Conservation (phyloP, 2,888 invertebrate species). For the Mesoligia furuncula region DNA sequence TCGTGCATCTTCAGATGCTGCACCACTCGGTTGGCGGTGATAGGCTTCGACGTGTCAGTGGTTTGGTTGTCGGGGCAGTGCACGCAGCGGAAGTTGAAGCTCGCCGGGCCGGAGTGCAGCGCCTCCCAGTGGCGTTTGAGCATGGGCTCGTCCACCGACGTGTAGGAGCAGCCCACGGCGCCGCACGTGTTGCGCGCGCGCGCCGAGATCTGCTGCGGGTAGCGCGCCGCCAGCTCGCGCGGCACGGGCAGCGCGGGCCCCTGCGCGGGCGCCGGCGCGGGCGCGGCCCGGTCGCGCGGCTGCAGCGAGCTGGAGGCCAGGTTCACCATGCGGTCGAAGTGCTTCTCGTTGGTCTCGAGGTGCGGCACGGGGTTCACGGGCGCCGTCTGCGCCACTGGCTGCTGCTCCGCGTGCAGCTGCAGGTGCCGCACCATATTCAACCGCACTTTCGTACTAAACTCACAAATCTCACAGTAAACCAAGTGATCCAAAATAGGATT, state of each 20-base stretch:
- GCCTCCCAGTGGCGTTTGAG: slow-evolving; percentile 93
- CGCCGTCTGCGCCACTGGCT: slow-evolving; percentile 92
- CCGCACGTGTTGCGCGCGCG: slow-evolving; percentile 93
- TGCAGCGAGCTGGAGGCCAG: slow-evolving; percentile 93
- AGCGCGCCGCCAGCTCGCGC: slow-evolving; percentile 72
- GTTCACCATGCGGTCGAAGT: slow-evolving; percentile 96
- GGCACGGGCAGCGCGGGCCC: slow-evolving; percentile 63
- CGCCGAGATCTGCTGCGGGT: slow-evolving; percentile 89
- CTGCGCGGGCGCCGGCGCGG: slow-evolving; percentile 75
- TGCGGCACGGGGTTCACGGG: slow-evolving; percentile 96
- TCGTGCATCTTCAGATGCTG: slow-evolving; percentile 95
- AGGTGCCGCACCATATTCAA: slow-evolving; percentile 94
- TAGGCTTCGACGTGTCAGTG: slow-evolving; percentile 83
- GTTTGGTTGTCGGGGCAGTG: slow-evolving; percentile 92
- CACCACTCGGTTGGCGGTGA: slow-evolving; percentile 91
- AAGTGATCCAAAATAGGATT: slow-evolving; percentile 91
- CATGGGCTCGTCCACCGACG: slow-evolving; percentile 93
- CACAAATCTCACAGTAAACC: slow-evolving; percentile 92
- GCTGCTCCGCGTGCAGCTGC: slow-evolving; percentile 92
- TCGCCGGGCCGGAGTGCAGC: slow-evolving; percentile 91
- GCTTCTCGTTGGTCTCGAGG: slow-evolving; percentile 93
- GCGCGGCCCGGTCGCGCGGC: slow-evolving; percentile 60
- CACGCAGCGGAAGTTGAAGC: slow-evolving; percentile 92
- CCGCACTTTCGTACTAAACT: slow-evolving; percentile 92
- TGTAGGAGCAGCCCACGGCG: slow-evolving; percentile 92